Percentiles rank a stretch among this genome's conserved stretches.
These are phyloP conservation scores for Zoroaster sp. DNA, from an alignment of 53 echinoderm and acorn worm genomes.

Conservation along the genomic window DNA sequence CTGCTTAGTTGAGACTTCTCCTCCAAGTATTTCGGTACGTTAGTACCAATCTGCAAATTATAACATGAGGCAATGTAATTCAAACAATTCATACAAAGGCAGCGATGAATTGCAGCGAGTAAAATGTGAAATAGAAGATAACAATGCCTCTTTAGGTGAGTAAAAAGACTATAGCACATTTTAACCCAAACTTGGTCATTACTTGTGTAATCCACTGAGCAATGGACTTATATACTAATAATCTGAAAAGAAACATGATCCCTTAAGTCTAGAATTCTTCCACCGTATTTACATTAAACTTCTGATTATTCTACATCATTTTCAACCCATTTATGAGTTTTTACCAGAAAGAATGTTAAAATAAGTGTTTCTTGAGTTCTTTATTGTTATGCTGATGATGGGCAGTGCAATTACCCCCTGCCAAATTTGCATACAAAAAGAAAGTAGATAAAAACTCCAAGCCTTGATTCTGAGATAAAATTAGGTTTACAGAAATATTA, in stretches of 20 bases:
- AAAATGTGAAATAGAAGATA: background rate
- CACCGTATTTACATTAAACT: background rate
- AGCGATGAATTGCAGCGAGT: background rate
- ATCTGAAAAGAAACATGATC: background rate
- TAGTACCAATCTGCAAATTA: background rate
- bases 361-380: background rate
- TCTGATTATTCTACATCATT: background rate
- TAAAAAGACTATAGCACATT: too few species aligned
- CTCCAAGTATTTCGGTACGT: background rate
- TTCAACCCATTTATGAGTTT: background rate
- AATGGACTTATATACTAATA: background rate
- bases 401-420: background rate
- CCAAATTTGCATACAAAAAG: background rate
- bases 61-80: background rate
- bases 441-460: background rate
- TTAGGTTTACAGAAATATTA: too few species aligned
- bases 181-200: too few species aligned
- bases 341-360: background rate
- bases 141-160: background rate
- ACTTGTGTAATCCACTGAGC: background rate
- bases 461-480: background rate
- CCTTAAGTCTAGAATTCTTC: background rate
- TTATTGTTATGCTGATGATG: background rate
- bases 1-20: background rate
- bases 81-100: background rate